Evolutionary conservation across 1,140 invertebrate genomes (phyloP).

Genomic region (Globodera rostochiensis): DNA sequence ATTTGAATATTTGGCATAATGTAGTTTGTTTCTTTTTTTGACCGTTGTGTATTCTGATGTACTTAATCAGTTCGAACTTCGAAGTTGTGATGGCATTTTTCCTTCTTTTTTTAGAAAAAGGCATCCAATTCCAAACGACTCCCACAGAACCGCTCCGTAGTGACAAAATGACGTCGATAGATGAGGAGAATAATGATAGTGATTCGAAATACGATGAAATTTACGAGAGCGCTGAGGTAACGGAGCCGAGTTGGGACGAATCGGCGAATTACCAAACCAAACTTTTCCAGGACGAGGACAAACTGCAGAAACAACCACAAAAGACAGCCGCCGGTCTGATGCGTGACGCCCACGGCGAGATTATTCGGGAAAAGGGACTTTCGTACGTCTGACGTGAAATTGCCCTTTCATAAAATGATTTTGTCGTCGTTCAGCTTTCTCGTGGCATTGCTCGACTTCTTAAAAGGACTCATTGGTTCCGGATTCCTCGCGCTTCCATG

Average conservation of each 20-base stretch:
- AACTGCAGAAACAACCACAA: not conserved
- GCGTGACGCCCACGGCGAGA: not conserved
- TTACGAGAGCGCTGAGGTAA: not conserved
- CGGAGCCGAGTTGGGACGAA: not conserved
- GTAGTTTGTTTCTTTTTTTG: too few relatives aligned
- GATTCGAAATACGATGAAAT: too few relatives aligned
- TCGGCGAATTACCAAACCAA: not conserved
- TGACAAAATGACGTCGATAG: too few relatives aligned
- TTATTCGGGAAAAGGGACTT: not conserved
- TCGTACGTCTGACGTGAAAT: not conserved
- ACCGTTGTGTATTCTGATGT: too few relatives aligned
- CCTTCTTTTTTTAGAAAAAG: too few relatives aligned
- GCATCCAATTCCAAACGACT: too few relatives aligned
- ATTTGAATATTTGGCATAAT: too few relatives aligned
- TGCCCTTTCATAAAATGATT: not conserved
- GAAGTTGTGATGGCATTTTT: too few relatives aligned
- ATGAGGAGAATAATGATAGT: too few relatives aligned
- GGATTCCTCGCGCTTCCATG: slow-evolving; percentile 56
- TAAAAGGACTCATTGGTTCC: slow-evolving; percentile 57
- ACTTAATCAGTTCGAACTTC: too few relatives aligned
- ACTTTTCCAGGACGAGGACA: not conserved
- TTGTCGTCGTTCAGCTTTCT: slow-evolving; percentile 5
- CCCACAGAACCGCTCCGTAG: too few relatives aligned
- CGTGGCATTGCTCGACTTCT: slow-evolving; percentile 46
- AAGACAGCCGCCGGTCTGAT: not conserved